A percentile compares a stretch with the other conserved stretches of the same genome.
Evolutionary conservation across 2,113 vertebrate species (phyloP).

Genomic region (Dinomys branickii): DNA sequence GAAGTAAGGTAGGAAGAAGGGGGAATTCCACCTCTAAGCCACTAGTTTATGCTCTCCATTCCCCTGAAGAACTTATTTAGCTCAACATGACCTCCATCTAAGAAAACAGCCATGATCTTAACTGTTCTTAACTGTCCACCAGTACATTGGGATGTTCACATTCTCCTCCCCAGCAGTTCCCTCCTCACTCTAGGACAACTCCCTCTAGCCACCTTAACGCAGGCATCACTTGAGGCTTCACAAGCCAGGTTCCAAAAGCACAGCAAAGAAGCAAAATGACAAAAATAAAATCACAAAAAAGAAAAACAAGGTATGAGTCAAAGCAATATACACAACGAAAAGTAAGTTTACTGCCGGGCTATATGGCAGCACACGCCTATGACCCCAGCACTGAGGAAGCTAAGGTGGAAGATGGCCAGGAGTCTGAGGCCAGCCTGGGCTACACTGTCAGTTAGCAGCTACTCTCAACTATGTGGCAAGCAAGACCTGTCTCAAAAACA

Average conservation of each 20-base stretch:
- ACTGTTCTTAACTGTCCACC: neutral
- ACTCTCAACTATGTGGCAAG: neutral
- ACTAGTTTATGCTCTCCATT: neutral
- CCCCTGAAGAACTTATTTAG: neutral
- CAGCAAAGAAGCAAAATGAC: neutral
- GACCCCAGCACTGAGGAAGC: neutral
- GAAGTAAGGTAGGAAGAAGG: accelerated
- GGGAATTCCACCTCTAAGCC: neutral
- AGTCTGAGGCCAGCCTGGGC: neutral
- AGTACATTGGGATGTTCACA: neutral
- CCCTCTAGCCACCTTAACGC: neutral
- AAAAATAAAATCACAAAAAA: neutral
- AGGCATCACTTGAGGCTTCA: neutral
- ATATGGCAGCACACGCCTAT: neutral
- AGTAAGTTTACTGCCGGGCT: neutral
- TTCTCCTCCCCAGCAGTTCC: neutral
- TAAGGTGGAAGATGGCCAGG: neutral
- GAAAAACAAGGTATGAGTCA: neutral
- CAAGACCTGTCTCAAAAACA: neutral
- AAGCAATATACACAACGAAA: conserved; percentile 21
- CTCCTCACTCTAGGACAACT: neutral
- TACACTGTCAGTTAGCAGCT: neutral
- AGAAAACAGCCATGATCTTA: neutral
- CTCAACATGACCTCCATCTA: neutral
- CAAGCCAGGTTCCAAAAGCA: neutral